A percentile compares a stretch with the other conserved stretches of the same genome.
Evolutionary conservation across 2,113 vertebrate species (phyloP).

Genomic region (Nothoprocta perdicaria): DNA sequence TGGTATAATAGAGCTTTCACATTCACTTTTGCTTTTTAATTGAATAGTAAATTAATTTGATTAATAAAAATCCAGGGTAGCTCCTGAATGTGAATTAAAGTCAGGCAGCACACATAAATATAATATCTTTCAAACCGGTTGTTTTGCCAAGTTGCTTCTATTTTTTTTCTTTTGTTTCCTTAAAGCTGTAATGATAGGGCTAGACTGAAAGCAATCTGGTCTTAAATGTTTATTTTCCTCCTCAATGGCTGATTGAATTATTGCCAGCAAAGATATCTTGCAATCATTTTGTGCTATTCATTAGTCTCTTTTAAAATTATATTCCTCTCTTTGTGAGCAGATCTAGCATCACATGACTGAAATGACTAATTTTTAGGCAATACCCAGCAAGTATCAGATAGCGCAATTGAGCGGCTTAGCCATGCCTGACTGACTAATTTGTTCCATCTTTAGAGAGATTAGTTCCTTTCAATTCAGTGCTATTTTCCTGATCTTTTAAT

Average conservation of each 20-base stretch:
- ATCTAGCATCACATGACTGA: background rate
- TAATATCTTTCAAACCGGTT: background rate
- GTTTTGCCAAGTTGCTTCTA: background rate
- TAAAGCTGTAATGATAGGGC: background rate
- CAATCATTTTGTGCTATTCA: background rate
- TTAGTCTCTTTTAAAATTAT: background rate
- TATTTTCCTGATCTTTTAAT: background rate
- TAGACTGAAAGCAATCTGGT: background rate
- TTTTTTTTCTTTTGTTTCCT: background rate
- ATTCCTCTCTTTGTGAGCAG: background rate
- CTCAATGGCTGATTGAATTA: background rate
- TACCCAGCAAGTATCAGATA: background rate
- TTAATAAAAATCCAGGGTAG: constrained; percentile 30
- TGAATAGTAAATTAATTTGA: constrained; percentile 61
- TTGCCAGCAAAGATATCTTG: background rate
- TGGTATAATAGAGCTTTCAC: constrained; percentile 28
- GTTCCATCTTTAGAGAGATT: background rate
- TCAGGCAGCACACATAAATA: background rate
- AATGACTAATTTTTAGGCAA: background rate
- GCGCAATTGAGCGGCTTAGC: background rate
- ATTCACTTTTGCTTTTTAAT: constrained; percentile 64
- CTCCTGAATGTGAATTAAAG: constrained; percentile 18
- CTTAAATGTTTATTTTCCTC: background rate
- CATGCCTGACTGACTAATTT: background rate
- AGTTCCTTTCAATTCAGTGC: background rate